phyloP scores from a whole-genome alignment of 37 sponge, comb jelly and placozoan genomes.

The Spongilla lacustris region DNA sequence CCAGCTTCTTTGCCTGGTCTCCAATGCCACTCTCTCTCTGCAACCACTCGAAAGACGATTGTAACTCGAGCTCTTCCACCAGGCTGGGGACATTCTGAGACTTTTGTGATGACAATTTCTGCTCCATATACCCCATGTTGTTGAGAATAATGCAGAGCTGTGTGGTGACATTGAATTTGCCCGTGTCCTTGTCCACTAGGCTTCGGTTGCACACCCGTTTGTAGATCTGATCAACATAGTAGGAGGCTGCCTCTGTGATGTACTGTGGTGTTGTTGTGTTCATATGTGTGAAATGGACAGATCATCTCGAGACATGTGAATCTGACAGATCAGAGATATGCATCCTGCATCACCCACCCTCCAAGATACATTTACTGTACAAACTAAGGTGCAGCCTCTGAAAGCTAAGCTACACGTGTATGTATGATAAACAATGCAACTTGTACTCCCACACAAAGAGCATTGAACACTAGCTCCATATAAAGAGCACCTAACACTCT shows the following conservation, averaged over 20 bases:
- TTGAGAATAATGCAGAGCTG: conserved; percentile 51
- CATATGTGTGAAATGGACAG: background rate
- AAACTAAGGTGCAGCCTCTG: background rate
- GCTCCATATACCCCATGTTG: conserved; percentile 46
- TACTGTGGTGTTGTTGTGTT: background rate
- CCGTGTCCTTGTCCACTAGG: conserved; percentile 6
- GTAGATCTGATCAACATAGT: conserved; percentile 32
- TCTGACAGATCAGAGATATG: too few species aligned
- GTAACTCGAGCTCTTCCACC: conserved; percentile 20
- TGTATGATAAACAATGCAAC: too few species aligned
- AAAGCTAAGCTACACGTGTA: background rate
- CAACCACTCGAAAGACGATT: conserved; percentile 25
- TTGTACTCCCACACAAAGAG: too few species aligned
- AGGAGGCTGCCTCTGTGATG: conserved; percentile 27
- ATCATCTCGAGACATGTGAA: too few species aligned
- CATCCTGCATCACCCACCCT: background rate
- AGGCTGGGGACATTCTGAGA: background rate
- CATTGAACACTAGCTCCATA: too few species aligned
- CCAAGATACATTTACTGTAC: conserved; percentile 9
- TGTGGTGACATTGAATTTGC: conserved; percentile 12
- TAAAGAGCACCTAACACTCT: too few species aligned
- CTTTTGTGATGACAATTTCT: background rate
- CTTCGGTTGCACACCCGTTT: background rate
- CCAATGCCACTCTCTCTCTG: conserved; percentile 12
- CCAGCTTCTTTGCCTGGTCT: conserved; percentile 11